Evolutionary conservation across 2,113 vertebrate genomes (phyloP).

Genomic region (Cebus imitator): DNA sequence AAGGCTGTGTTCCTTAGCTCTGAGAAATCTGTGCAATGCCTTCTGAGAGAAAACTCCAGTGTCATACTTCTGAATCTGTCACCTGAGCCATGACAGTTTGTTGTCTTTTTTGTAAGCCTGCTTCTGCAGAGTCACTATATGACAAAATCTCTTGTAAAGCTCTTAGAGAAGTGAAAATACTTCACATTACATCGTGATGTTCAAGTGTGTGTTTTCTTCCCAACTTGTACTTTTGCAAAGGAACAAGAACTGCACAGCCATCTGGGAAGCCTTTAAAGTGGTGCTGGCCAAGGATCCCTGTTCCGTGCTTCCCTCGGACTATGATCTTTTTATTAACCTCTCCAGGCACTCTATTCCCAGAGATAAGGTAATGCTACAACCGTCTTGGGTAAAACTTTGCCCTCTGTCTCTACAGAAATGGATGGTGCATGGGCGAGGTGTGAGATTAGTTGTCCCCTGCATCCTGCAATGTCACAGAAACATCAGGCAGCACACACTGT

Average conservation of each 20-base stretch:
- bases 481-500: background rate
- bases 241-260: slow-evolving; percentile 85
- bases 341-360: slow-evolving; percentile 82
- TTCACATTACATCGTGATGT: background rate
- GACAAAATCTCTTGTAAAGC: background rate
- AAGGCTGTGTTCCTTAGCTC: background rate
- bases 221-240: slow-evolving; percentile 66
- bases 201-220: background rate
- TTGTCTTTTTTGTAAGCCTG: background rate
- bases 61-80: background rate
- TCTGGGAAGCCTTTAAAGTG: slow-evolving; percentile 85
- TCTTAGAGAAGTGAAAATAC: background rate
- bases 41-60: background rate
- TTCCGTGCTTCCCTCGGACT: slow-evolving; percentile 82
- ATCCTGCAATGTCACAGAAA: background rate
- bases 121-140: background rate
- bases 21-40: background rate
- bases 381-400: background rate
- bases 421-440: too few species aligned
- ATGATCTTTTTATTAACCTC: slow-evolving; percentile 83
- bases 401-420: background rate
- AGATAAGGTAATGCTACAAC: slow-evolving; percentile 82
- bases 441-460: background rate
- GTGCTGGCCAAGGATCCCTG: slow-evolving; percentile 85
- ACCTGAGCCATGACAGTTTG: background rate